phyloP scores from a whole-genome alignment of 2,113 vertebrate species.

The Panthera tigris region DNA sequence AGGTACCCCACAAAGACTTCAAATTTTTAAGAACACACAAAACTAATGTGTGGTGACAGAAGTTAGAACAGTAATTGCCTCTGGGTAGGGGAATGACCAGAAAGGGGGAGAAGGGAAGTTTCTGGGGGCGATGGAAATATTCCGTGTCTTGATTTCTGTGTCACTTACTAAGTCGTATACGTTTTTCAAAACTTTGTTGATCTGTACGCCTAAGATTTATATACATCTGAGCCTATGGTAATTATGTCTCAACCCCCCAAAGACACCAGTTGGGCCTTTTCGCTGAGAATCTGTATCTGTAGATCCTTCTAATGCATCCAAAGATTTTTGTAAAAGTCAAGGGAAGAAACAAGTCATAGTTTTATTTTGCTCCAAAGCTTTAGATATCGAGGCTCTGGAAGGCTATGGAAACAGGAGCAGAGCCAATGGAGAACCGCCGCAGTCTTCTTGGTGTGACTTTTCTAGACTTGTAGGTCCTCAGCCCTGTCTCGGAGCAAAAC shows the following conservation, averaged over 20 bases:
- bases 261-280: not conserved
- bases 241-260: not conserved
- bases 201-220: not conserved
- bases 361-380: constrained; percentile 47
- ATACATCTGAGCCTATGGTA: not conserved
- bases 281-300: not conserved
- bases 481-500: not conserved
- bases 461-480: not conserved
- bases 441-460: not conserved
- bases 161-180: not conserved
- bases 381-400: not conserved
- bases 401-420: not conserved
- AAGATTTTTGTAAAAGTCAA: constrained; percentile 25
- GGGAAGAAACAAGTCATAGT: not conserved
- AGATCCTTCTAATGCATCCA: not conserved
- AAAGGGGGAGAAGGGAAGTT: constrained; percentile 10
- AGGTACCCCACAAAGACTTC: not conserved
- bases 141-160: not conserved
- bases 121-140: not conserved
- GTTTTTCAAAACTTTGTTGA: constrained; percentile 12
- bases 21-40: constrained; percentile 16
- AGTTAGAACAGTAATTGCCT: not conserved
- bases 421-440: not conserved
- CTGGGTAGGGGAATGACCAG: not conserved
- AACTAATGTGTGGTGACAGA: constrained; percentile 29